Evolutionary conservation across 2,113 vertebrate genomes (phyloP).

Genomic region (Podarcis muralis): DNA sequence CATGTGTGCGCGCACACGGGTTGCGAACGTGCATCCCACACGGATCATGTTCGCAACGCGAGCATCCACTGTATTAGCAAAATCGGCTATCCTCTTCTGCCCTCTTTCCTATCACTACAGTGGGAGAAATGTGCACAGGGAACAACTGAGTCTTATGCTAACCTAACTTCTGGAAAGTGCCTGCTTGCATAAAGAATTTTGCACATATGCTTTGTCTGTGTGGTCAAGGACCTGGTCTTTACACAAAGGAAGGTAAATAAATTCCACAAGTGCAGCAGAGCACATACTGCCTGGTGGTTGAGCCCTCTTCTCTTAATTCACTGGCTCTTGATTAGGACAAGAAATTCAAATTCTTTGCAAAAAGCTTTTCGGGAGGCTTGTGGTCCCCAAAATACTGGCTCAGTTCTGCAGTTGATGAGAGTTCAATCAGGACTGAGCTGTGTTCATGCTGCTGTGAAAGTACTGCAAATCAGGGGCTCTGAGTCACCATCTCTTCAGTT

Average conservation of each 20-base stretch:
- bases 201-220: neutral
- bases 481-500: neutral
- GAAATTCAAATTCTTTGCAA: neutral
- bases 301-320: neutral
- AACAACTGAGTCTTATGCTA: neutral
- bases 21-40: no score
- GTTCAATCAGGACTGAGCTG: neutral
- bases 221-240: neutral
- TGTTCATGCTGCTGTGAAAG: neutral
- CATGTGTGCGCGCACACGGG: accelerated
- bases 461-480: neutral
- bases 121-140: neutral
- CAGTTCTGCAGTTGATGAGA: neutral
- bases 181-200: neutral
- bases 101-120: neutral
- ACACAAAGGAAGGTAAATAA: neutral
- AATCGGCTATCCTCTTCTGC: accelerated
- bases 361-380: neutral
- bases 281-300: neutral
- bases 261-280: neutral
- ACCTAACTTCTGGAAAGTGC: no score
- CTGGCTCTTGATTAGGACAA: neutral
- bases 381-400: neutral
- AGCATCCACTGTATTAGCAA: neutral
- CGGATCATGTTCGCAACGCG: no score